Evolutionary conservation across 1,140 invertebrate genomes (phyloP).

Genomic region (Cyclargus thomasi): DNA sequence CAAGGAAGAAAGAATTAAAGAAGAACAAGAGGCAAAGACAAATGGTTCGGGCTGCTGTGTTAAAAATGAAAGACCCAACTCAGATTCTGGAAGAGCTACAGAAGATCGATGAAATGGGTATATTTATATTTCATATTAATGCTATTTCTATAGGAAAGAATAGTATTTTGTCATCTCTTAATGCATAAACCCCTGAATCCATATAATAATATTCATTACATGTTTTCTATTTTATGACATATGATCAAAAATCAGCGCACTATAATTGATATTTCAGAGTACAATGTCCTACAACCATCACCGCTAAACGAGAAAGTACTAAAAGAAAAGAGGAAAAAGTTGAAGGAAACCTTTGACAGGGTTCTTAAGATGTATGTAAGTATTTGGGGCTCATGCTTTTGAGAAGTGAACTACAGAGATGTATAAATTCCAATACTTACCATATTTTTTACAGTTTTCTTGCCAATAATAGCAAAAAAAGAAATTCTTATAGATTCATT

Average conservation of each 20-base stretch:
- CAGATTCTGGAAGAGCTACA: conserved; percentile 97
- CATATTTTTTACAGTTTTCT: too few relatives aligned
- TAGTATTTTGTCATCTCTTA: too few relatives aligned
- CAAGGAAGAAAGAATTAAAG: conserved; percentile 96
- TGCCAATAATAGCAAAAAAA: too few relatives aligned
- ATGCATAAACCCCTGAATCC: neutral
- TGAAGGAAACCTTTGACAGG: conserved; percentile 95
- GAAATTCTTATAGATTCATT: too few relatives aligned
- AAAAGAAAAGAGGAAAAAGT: conserved; percentile 96
- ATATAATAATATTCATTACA: too few relatives aligned
- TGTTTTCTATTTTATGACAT: too few relatives aligned
- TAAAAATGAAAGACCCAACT: conserved; percentile 97
- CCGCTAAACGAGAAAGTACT: conserved; percentile 97
- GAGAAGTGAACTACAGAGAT: too few relatives aligned
- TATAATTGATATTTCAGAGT: conserved; percentile 81
- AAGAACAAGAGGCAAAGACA: conserved; percentile 98
- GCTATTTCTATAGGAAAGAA: too few relatives aligned
- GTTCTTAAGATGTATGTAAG: conserved; percentile 97
- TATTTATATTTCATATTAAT: conserved; percentile 29
- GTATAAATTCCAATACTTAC: too few relatives aligned
- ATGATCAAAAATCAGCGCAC: too few relatives aligned
- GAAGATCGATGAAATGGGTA: conserved; percentile 98
- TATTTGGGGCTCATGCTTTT: conserved; percentile 53
- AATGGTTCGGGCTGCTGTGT: conserved; percentile 95
- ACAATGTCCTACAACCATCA: conserved; percentile 94